Conservation (phyloP, 2,888 invertebrate species). For the Apamea sordens region DNA sequence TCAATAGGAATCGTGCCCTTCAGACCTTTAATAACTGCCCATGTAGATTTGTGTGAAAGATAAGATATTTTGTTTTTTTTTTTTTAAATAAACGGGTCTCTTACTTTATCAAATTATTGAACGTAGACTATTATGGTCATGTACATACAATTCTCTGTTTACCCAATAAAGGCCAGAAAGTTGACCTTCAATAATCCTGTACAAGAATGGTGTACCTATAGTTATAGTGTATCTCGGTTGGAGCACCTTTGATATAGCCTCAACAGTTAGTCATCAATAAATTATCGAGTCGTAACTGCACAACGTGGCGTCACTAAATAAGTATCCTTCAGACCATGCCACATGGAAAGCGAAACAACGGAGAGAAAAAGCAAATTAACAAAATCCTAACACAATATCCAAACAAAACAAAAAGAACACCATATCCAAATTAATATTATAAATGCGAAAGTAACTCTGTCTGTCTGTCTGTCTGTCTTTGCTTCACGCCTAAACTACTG, state of each 20-base stretch:
- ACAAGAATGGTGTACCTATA: neutral
- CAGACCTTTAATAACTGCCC: neutral
- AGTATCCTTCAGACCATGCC: neutral
- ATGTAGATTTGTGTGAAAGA: too few relatives aligned
- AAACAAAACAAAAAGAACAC: neutral
- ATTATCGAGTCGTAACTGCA: constrained; percentile 47
- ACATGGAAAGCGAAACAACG: neutral
- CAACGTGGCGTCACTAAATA: constrained; percentile 25
- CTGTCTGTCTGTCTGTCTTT: too few relatives aligned
- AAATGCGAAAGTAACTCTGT: too few relatives aligned
- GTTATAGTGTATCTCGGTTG: constrained; percentile 10
- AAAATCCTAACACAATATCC: neutral
- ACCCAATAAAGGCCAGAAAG: neutral
- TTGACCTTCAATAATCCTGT: neutral
- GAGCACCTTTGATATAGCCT: constrained; percentile 24
- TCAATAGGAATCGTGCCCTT: neutral
- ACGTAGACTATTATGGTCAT: neutral
- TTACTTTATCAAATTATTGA: neutral
- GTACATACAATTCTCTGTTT: neutral
- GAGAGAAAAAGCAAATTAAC: neutral
- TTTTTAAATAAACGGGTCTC: neutral
- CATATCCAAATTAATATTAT: too few relatives aligned
- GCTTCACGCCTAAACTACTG: too few relatives aligned
- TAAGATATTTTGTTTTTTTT: neutral
- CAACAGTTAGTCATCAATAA: constrained; percentile 37